These are phyloP conservation scores for Apodemus agrarius DNA, from an alignment of 2,797 vertebrate species.

Conservation along the genomic window DNA sequence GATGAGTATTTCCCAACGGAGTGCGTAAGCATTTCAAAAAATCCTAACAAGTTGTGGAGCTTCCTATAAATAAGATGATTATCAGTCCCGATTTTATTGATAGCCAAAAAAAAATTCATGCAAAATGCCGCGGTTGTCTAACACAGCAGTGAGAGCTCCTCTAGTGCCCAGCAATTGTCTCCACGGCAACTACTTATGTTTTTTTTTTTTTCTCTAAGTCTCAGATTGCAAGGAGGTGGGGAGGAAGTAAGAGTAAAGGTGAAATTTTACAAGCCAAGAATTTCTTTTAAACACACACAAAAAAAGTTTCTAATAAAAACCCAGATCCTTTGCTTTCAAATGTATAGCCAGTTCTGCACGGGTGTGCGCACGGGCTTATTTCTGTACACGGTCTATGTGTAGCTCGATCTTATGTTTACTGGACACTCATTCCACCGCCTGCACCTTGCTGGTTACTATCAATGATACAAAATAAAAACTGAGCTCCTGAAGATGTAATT, in stretches of 20 bases:
- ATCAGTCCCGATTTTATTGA: slow-evolving; percentile 24
- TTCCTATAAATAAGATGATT: neutral
- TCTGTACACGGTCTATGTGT: neutral
- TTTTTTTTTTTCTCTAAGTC: slow-evolving; percentile 37
- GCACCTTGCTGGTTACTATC: neutral
- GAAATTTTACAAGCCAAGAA: slow-evolving; percentile 25
- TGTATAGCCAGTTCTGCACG: neutral
- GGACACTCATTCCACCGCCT: neutral
- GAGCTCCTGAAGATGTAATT: neutral
- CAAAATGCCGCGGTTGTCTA: neutral
- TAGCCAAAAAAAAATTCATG: slow-evolving; percentile 36
- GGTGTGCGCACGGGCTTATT: neutral
- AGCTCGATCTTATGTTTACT: slow-evolving; percentile 19
- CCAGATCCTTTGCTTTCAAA: slow-evolving; percentile 33
- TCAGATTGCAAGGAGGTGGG: slow-evolving; percentile 14
- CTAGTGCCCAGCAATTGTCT: slow-evolving; percentile 43
- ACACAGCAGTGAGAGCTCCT: slow-evolving; percentile 9
- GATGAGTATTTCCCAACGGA: neutral
- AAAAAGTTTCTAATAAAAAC: slow-evolving; percentile 57
- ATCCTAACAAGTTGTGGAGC: neutral
- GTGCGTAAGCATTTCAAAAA: neutral
- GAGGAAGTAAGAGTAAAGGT: slow-evolving; percentile 1
- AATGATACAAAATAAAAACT: neutral
- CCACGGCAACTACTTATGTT: slow-evolving; percentile 62
- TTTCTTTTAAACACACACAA: slow-evolving; percentile 48